Conservation (phyloP, 2,113 vertebrate genomes). For the Arizona elegans region DNA sequence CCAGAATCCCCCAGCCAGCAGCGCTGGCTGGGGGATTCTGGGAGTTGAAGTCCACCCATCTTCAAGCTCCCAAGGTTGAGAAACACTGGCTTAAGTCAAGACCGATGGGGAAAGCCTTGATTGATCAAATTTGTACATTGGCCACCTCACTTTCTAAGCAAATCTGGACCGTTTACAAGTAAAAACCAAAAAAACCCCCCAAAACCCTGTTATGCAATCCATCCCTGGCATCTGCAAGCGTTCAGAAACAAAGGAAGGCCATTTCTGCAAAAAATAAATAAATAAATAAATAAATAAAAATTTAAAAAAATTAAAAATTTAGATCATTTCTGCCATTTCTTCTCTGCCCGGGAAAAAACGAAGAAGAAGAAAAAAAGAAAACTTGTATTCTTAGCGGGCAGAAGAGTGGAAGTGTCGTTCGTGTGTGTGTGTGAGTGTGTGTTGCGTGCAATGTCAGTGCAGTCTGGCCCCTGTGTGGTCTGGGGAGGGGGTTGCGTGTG, state of each 20-base stretch:
- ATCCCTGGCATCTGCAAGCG: not conserved
- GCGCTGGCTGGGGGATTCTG: too few species aligned
- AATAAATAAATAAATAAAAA: too few species aligned
- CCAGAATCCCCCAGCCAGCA: too few species aligned
- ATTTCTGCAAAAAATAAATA: not conserved
- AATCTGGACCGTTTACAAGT: too few species aligned
- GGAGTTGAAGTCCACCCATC: too few species aligned
- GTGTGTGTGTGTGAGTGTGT: conserved; percentile 63
- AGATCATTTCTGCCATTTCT: conserved; percentile 1
- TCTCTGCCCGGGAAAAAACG: conserved; percentile 42
- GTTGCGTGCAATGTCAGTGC: conserved; percentile 77
- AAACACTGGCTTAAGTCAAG: not conserved
- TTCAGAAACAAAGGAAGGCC: not conserved
- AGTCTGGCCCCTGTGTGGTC: conserved; percentile 91
- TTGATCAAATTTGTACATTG: too few species aligned
- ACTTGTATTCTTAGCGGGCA: conserved; percentile 44
- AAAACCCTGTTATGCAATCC: not conserved
- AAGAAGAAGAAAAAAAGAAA: not conserved
- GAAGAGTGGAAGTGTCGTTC: conserved; percentile 46
- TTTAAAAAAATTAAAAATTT: too few species aligned
- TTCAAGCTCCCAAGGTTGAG: too few species aligned
- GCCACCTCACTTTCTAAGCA: too few species aligned
- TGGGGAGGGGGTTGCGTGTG: conserved; percentile 81
- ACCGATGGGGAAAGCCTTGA: not conserved
- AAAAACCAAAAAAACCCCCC: too few species aligned